Base-by-base conservation (phyloP, 2,113 vertebrate species). In the Pontoporia blainvillei region DNA sequence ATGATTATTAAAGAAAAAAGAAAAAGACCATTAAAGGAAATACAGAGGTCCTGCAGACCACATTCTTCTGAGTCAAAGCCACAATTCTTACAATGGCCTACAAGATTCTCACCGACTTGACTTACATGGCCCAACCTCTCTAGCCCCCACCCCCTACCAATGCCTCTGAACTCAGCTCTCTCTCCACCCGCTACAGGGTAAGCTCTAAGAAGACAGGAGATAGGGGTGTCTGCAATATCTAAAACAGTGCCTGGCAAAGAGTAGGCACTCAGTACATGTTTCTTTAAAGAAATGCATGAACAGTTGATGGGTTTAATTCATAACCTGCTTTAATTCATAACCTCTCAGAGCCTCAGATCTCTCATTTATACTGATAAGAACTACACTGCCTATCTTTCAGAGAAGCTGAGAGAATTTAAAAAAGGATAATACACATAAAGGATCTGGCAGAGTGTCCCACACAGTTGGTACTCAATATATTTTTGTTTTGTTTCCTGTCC, bases 41-140 rank as follows among this genome's bases (percentile, higher is more conserved):
- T 81, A 49, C 20, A 86, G 29, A 64, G 15, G 3, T n/a, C 15
- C 20, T 64, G 0, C 4, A 57, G 9, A 29, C 61, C 20, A 8
- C 9, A 27, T 57, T 84, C 27, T 91, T 46, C 25, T 87, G 23
- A 69, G 29, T 91, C 59, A 96, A 93, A 94, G 39, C 10, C 25
- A 46, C 59, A 2, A 34, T 46, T 9, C 20, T 81, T 17, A 44
- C 7, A 41, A 1, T 57, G 69, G 9, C 34, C 39, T 73, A 17
- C 6, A 27, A n/a, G 15, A 8, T 36, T 73, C 36, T 67, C 23
- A n/a, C 1, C 23, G 15, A 46, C 36, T 21, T 46, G 46, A 3
- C 11, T 36, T 21, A 27, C 31, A 76, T 11, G 18, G 34, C 25
- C 20, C 21, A 49, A 1, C 5, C 31, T 21, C 7, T 14, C 59